Evolutionary conservation across 2,888 invertebrate species (phyloP).

Genomic region (Protodeltote pygarga): DNA sequence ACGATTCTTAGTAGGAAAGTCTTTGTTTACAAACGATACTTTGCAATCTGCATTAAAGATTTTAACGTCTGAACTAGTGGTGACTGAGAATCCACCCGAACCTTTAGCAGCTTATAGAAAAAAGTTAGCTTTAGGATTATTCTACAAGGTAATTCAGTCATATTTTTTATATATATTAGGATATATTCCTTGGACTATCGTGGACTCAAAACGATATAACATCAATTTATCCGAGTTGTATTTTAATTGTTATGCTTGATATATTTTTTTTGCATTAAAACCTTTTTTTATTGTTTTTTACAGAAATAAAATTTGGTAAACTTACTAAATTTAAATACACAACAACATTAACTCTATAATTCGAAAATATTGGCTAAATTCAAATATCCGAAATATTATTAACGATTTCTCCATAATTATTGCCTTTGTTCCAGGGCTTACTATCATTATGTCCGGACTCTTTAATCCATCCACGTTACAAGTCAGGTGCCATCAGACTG

Average conservation of each 20-base stretch:
- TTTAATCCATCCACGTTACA: slow-evolving; percentile 66
- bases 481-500: slow-evolving; percentile 72
- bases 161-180: too few species aligned
- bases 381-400: too few species aligned
- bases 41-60: slow-evolving; percentile 68
- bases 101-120: slow-evolving; percentile 86
- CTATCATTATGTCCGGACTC: slow-evolving; percentile 78
- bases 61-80: slow-evolving; percentile 60
- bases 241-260: too few species aligned
- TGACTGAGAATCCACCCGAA: slow-evolving; percentile 76
- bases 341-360: too few species aligned
- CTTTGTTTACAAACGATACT: slow-evolving; percentile 68
- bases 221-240: too few species aligned
- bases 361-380: too few species aligned
- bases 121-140: slow-evolving; percentile 85
- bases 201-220: too few species aligned
- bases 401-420: too few species aligned
- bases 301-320: too few species aligned
- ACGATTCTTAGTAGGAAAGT: slow-evolving; percentile 72
- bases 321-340: too few species aligned
- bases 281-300: too few species aligned
- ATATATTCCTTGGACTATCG: too few species aligned
- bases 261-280: neutral
- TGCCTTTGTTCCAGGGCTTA: slow-evolving; percentile 82
- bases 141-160: slow-evolving; percentile 65